A percentile compares a stretch with the other conserved stretches of the same genome.
phyloP scores from a whole-genome alignment of 2,888 invertebrate genomes.

The Tineola bisselliella region DNA sequence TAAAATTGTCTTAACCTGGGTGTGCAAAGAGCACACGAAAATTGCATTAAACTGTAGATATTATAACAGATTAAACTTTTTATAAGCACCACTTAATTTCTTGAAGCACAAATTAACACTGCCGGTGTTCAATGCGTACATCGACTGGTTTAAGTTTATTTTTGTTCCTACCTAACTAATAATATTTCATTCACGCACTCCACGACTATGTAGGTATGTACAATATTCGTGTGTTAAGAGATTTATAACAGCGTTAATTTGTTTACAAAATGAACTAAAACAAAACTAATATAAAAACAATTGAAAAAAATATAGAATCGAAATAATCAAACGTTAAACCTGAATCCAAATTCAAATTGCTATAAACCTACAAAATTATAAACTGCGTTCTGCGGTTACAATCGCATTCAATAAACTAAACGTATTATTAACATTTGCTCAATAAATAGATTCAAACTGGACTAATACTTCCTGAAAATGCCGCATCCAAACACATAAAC shows the following conservation, averaged over 20 bases:
- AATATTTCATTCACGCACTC: conserved; percentile 12
- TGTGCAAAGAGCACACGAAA: background rate
- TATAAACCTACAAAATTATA: too few relatives aligned
- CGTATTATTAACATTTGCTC: too few relatives aligned
- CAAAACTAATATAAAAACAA: too few relatives aligned
- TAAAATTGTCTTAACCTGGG: background rate
- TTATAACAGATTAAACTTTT: conserved; percentile 4
- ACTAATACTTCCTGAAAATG: too few relatives aligned
- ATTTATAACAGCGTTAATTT: background rate
- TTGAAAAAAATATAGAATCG: too few relatives aligned
- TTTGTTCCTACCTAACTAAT: conserved; percentile 11
- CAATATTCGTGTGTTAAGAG: background rate
- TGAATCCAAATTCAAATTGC: too few relatives aligned
- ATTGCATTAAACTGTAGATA: background rate
- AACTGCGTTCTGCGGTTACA: too few relatives aligned
- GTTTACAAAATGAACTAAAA: too few relatives aligned
- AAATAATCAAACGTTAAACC: too few relatives aligned
- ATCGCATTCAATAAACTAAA: too few relatives aligned
- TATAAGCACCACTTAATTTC: conserved; percentile 2
- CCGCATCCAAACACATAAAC: too few relatives aligned
- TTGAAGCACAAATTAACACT: conserved; percentile 3
- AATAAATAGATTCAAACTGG: too few relatives aligned
- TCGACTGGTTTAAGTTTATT: conserved; percentile 12
- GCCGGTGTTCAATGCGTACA: conserved; percentile 3
- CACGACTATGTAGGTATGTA: background rate